These are phyloP conservation scores for Tinea semifulvella DNA, from an alignment of 2,888 invertebrate genomes.

Conservation along the genomic window DNA sequence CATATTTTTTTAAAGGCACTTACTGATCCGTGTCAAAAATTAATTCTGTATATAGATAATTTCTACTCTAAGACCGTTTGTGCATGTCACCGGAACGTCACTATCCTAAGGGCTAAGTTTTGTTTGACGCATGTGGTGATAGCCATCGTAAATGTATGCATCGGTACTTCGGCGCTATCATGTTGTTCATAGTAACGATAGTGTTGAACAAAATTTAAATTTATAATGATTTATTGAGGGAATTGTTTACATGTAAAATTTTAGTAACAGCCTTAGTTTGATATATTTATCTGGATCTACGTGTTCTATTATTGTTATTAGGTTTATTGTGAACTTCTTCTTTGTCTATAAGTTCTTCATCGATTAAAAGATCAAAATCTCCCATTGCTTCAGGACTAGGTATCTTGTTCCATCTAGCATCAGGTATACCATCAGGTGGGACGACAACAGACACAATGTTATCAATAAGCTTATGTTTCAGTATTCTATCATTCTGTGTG, in stretches of 20 bases:
- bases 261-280: too few species aligned
- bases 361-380: constrained; percentile 81
- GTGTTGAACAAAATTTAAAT: not conserved
- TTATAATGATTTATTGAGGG: not conserved
- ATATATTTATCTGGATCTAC: constrained; percentile 4
- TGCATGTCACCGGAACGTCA: too few species aligned
- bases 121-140: too few species aligned
- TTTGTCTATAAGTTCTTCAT: constrained; percentile 77
- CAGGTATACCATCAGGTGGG: constrained; percentile 86
- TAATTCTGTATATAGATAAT: too few species aligned
- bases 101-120: too few species aligned
- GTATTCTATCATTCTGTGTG: constrained; percentile 89
- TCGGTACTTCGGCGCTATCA: too few species aligned
- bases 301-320: not conserved
- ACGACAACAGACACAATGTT: constrained; percentile 89
- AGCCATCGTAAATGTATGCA: too few species aligned
- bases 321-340: constrained; percentile 37
- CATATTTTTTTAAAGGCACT: too few species aligned
- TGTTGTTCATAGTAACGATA: too few species aligned
- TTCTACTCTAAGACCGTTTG: too few species aligned
- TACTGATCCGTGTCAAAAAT: too few species aligned
- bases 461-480: constrained; percentile 92
- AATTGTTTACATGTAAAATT: not conserved
- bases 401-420: constrained; percentile 85
- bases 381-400: constrained; percentile 76